Percentiles rank a stretch among this genome's conserved stretches.
These are phyloP conservation scores for Agriopis marginaria DNA, from an alignment of 2,888 invertebrate species.

Conservation along the genomic window DNA sequence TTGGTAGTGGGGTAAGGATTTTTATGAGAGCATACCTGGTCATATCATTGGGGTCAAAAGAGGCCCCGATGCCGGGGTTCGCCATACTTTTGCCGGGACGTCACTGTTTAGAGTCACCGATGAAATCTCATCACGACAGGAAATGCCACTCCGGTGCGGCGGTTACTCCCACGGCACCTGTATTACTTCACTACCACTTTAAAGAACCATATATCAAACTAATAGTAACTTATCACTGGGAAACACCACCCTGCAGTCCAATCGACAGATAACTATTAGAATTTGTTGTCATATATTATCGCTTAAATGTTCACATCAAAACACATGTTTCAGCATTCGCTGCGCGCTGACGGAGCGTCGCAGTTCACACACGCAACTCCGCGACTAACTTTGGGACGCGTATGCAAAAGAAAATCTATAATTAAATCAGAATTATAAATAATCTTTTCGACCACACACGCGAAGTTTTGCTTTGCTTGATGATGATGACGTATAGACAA, in stretches of 20 bases:
- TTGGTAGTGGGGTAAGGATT: background rate
- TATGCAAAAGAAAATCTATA: constrained; percentile 73
- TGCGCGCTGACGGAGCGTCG: constrained; percentile 62
- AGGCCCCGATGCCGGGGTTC: constrained; percentile 87
- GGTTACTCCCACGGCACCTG: constrained; percentile 61
- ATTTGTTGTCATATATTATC: constrained; percentile 80
- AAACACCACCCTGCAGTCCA: constrained; percentile 49
- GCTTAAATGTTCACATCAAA: constrained; percentile 80
- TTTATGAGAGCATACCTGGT: constrained; percentile 77
- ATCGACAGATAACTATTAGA: constrained; percentile 55
- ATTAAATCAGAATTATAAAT: constrained; percentile 77
- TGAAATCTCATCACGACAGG: constrained; percentile 71
- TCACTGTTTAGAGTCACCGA: constrained; percentile 62
- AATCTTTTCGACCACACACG: constrained; percentile 79
- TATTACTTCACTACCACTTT: constrained; percentile 44
- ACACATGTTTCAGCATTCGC: constrained; percentile 80
- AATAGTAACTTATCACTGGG: constrained; percentile 42
- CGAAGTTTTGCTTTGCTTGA: constrained; percentile 73
- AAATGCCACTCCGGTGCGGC: constrained; percentile 66
- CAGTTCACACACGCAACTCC: constrained; percentile 63
- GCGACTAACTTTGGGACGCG: constrained; percentile 68
- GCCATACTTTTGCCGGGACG: constrained; percentile 71
- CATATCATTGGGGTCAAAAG: constrained; percentile 90
- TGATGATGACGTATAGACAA: constrained; percentile 76
- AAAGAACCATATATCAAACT: constrained; percentile 36